phyloP scores from a whole-genome alignment of 53 echinoderm and acorn worm genomes.

The Stichopus horrens region DNA sequence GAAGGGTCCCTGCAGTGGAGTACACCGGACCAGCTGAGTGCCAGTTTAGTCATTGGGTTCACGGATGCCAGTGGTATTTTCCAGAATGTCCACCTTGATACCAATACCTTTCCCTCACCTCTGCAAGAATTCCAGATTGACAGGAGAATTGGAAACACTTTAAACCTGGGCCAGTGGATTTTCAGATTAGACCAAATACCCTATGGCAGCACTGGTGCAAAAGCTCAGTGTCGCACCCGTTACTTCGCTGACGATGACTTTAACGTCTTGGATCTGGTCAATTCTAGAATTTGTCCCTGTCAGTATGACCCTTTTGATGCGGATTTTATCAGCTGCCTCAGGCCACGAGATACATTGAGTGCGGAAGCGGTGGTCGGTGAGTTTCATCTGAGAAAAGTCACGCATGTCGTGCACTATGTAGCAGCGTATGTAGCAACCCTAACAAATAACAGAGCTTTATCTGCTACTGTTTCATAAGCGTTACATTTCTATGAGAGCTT shows the following conservation, averaged over 20 bases:
- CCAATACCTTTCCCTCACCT: not conserved
- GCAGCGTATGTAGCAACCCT: no score
- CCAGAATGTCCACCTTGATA: not conserved
- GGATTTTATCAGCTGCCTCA: not conserved
- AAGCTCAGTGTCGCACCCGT: slow-evolving; percentile 8
- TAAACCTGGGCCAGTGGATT: slow-evolving; percentile 34
- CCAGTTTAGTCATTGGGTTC: not conserved
- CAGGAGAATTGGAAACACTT: slow-evolving; percentile 23
- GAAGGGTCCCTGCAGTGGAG: slow-evolving; percentile 39
- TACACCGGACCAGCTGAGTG: not conserved
- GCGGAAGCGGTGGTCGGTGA: slow-evolving; percentile 23
- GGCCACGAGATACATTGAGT: not conserved
- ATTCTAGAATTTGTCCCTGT: slow-evolving; percentile 20
- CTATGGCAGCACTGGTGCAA: not conserved
- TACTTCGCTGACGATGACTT: slow-evolving; percentile 13
- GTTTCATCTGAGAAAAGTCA: not conserved
- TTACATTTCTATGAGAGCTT: no score
- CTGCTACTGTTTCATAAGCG: no score
- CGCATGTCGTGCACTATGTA: no score
- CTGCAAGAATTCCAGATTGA: not conserved
- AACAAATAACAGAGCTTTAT: no score
- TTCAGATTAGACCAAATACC: slow-evolving; percentile 40
- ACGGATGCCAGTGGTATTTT: slow-evolving; percentile 18
- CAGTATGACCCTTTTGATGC: not conserved
- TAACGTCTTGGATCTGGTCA: not conserved